A percentile compares a stretch with the other conserved stretches of the same genome.
phyloP scores from a whole-genome alignment of 2,797 vertebrate species.

The Sciaenops ocellatus region DNA sequence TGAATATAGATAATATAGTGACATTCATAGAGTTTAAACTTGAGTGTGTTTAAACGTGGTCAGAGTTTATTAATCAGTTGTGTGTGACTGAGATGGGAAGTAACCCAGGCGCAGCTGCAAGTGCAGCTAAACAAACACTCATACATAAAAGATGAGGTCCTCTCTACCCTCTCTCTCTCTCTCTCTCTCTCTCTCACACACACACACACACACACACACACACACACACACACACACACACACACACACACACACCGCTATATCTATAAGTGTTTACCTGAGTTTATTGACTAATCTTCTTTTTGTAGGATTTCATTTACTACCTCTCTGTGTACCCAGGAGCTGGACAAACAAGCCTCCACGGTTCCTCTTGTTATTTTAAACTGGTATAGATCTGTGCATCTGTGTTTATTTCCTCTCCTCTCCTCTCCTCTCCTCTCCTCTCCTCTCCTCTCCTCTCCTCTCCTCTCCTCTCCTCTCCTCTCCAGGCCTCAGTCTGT shows the following conservation, averaged over 20 bases:
- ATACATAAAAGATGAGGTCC: slow-evolving; percentile 77
- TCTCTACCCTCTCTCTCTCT: slow-evolving; percentile 8
- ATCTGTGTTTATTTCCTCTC: not conserved
- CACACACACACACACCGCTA: slow-evolving; percentile 13
- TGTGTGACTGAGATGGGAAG: slow-evolving; percentile 73
- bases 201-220: slow-evolving; percentile 1
- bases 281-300: slow-evolving; percentile 66
- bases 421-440: not conserved
- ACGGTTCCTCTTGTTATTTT: slow-evolving; percentile 45
- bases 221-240: slow-evolving; percentile 28
- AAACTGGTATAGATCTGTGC: slow-evolving; percentile 41
- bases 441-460: not conserved
- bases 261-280: slow-evolving; percentile 62
- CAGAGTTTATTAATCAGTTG: slow-evolving; percentile 65
- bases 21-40: slow-evolving; percentile 2
- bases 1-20: not conserved
- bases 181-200: not conserved
- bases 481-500: slow-evolving; percentile 36
- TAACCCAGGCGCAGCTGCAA: slow-evolving; percentile 76
- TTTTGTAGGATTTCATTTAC: slow-evolving; percentile 61
- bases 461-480: slow-evolving; percentile 3
- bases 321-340: slow-evolving; percentile 30
- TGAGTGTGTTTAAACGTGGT: slow-evolving; percentile 39
- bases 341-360: slow-evolving; percentile 58
- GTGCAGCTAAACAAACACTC: slow-evolving; percentile 77